These are phyloP conservation scores for Meloidogyne hapla DNA, from an alignment of 1,140 invertebrate species.

Conservation along the genomic window DNA sequence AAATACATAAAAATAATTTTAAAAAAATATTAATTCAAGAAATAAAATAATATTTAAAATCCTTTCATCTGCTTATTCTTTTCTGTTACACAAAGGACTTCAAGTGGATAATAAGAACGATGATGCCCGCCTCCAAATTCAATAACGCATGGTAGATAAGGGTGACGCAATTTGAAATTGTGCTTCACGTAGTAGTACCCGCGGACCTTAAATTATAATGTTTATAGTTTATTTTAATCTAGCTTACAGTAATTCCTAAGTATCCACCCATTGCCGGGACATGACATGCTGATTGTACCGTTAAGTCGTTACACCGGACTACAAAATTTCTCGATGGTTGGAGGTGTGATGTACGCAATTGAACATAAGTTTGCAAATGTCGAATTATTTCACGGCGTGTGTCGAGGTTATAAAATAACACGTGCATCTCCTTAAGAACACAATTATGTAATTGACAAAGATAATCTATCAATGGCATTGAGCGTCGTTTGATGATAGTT, in stretches of 20 bases:
- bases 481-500: too few relatives aligned
- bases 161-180: background rate
- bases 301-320: background rate
- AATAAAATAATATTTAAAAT: too few relatives aligned
- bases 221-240: background rate
- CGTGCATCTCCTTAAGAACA: background rate
- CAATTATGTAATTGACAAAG: background rate
- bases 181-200: constrained; percentile 11
- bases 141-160: constrained; percentile 9
- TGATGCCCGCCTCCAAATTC: constrained; percentile 9
- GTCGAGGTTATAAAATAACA: background rate
- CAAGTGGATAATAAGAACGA: background rate
- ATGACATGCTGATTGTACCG: background rate
- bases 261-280: background rate
- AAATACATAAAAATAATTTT: background rate
- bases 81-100: too few relatives aligned
- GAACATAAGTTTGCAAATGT: background rate
- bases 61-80: too few relatives aligned
- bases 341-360: background rate
- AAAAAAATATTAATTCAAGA: too few relatives aligned
- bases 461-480: background rate
- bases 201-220: background rate
- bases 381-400: background rate
- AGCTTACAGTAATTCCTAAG: background rate
- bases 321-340: constrained; percentile 14